These are phyloP conservation scores for Lutjanus erythropterus DNA, from an alignment of 2,113 vertebrate genomes.

Conservation along the genomic window DNA sequence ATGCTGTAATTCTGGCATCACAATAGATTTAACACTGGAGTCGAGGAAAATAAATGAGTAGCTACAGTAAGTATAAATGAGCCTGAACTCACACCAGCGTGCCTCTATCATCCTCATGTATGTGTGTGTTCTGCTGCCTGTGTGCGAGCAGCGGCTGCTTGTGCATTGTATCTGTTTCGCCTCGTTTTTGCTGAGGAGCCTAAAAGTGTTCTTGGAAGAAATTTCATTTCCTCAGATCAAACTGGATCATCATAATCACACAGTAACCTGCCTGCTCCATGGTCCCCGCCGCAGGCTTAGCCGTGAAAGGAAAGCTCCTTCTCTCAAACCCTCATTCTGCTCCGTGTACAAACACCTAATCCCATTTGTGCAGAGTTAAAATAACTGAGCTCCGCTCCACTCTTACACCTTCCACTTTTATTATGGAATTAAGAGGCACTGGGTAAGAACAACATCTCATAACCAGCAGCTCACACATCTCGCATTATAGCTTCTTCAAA, in stretches of 20 bases:
- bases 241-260: conserved; percentile 72
- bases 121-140: conserved; percentile 9
- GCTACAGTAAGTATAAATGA: conserved; percentile 9
- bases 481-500: conserved; percentile 51
- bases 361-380: conserved; percentile 68
- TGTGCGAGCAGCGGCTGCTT: not conserved
- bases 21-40: conserved; percentile 11
- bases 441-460: conserved; percentile 57
- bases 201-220: conserved; percentile 55
- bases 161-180: conserved; percentile 43
- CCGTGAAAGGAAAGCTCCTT: conserved; percentile 54
- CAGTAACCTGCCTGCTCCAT: conserved; percentile 60
- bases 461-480: conserved; percentile 46
- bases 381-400: conserved; percentile 56
- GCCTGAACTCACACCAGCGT: not conserved
- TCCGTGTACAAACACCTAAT: conserved; percentile 74
- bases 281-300: conserved; percentile 53
- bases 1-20: conserved; percentile 6
- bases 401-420: conserved; percentile 54
- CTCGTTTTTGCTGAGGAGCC: conserved; percentile 50
- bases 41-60: not conserved
- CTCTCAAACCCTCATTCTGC: conserved; percentile 60
- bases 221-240: conserved; percentile 71
- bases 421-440: conserved; percentile 57
- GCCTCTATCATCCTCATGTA: not conserved